These are phyloP conservation scores for Spodoptera litura DNA, from an alignment of 1,140 invertebrate genomes.

Conservation along the genomic window DNA sequence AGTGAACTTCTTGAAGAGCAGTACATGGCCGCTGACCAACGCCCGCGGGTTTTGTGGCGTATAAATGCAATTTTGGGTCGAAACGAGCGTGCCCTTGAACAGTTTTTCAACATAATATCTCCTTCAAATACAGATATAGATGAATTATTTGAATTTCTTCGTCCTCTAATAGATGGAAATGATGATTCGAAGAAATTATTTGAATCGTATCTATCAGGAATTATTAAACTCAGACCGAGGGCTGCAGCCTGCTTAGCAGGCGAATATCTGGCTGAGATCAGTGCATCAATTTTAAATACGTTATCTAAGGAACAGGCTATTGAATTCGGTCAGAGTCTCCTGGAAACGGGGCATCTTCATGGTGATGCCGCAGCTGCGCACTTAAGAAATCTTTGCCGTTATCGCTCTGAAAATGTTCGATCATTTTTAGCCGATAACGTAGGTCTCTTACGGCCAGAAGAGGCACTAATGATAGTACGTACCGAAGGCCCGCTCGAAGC, in stretches of 20 bases:
- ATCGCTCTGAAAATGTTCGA: conserved; percentile 63
- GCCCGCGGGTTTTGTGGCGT: conserved; percentile 71
- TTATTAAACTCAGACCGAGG: conserved; percentile 68
- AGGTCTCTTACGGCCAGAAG: conserved; percentile 74
- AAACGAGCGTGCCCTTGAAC: conserved; percentile 64
- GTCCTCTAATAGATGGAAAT: conserved; percentile 63
- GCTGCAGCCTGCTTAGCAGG: conserved; percentile 68
- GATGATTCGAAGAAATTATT: conserved; percentile 55
- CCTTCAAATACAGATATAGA: conserved; percentile 71
- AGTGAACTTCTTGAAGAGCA: conserved; percentile 52
- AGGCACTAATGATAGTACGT: conserved; percentile 69
- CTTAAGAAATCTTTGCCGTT: conserved; percentile 68
- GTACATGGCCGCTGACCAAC: conserved; percentile 53
- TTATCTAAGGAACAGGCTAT: conserved; percentile 58
- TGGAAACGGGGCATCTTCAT: conserved; percentile 68
- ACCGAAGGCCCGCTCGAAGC: conserved; percentile 68
- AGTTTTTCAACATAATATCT: conserved; percentile 73
- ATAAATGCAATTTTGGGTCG: conserved; percentile 60
- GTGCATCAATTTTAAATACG: conserved; percentile 57
- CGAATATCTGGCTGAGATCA: conserved; percentile 61
- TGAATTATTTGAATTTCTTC: conserved; percentile 80
- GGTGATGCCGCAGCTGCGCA: conserved; percentile 72
- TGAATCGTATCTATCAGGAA: conserved; percentile 56
- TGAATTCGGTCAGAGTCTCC: conserved; percentile 71
- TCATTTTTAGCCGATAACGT: conserved; percentile 69